Evolutionary conservation across 2,797 vertebrate genomes (phyloP).

Genomic region (Apodemus agrarius): DNA sequence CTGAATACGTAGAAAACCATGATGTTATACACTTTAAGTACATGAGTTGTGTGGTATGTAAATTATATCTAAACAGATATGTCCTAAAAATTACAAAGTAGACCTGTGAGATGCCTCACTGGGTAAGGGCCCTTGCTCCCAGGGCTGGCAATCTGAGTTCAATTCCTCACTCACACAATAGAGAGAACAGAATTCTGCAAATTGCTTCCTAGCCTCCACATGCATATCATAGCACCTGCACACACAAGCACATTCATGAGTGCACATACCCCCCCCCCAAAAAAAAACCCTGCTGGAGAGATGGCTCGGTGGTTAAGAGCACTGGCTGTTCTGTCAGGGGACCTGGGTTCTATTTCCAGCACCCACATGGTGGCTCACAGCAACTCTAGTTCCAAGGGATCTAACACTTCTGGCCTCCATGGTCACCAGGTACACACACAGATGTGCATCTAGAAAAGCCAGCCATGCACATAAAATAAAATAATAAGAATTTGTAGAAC

Average conservation of each 20-base stretch:
- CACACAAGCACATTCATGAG: neutral
- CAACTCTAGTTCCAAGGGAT: neutral
- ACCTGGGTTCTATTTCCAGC: neutral
- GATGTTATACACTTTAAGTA: neutral
- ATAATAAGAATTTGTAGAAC: neutral
- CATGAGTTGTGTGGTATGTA: neutral
- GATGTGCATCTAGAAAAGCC: neutral
- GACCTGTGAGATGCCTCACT: neutral
- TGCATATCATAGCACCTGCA: neutral
- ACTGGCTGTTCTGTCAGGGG: neutral
- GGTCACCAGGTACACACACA: neutral
- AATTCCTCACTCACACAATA: neutral
- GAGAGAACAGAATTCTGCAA: neutral
- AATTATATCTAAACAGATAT: neutral
- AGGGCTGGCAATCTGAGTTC: neutral
- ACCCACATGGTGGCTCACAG: neutral
- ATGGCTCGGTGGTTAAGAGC: neutral
- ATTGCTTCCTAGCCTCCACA: neutral
- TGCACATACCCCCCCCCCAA: neutral
- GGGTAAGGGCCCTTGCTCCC: neutral
- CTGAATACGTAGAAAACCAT: neutral
- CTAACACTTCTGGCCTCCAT: neutral
- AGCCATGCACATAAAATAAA: neutral
- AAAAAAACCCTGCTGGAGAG: neutral
- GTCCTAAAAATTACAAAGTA: neutral